Evolutionary conservation across 2,888 invertebrate genomes (phyloP), one percentile per base, ranked within the genome.

Genomic region (Aricia artaxerxes): DNA sequence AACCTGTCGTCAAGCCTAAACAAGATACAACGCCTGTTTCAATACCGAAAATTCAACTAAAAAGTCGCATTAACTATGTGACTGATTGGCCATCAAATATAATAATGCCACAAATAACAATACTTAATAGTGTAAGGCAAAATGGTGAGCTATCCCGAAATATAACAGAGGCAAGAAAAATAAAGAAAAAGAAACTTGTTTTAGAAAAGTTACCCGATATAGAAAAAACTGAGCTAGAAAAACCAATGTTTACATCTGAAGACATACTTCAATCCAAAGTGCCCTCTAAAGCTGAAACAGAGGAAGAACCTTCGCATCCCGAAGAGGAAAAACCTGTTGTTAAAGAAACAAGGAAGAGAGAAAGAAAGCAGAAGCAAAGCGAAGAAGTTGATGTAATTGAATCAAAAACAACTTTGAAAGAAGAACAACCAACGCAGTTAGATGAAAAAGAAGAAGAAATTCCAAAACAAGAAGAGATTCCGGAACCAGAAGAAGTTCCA

Each of bases 61-160:
- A 97, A 85, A 97, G 97, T 87, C 95, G 97, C 82, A 96, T 97
- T 9, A 95, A 91, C 77, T 95, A 95, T 83, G 81, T 95, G 16
- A 88, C 93, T 77, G 96, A 96, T 81, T 97, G 96, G 94, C 96
- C 97, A 16, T 95, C 97, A 4, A 89, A 94, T 81, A 88, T 94
- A 64, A 87, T 95, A 73, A 91, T 92, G 80, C 95, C 95, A 0
- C 86, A 92, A 44, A 86, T 96, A 4, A 94, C 91, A 3, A 88
- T 90, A 76, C 89, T 97, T 80, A 95, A 95, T 79, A 95, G 95
- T 78, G 83, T 95, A 31, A 95, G 95, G 82, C 95, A 96, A 85
- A 95, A 95, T 85, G 97, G 97, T 44, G 95, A 96, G 82, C 87
- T 97, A 64, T 97, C 97, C 0, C 95, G 97, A 85, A 97, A 96